Evolutionary conservation across 2,888 invertebrate species (phyloP), one percentile per base, ranked within the genome.

Genomic region (Rhagonycha fulva): DNA sequence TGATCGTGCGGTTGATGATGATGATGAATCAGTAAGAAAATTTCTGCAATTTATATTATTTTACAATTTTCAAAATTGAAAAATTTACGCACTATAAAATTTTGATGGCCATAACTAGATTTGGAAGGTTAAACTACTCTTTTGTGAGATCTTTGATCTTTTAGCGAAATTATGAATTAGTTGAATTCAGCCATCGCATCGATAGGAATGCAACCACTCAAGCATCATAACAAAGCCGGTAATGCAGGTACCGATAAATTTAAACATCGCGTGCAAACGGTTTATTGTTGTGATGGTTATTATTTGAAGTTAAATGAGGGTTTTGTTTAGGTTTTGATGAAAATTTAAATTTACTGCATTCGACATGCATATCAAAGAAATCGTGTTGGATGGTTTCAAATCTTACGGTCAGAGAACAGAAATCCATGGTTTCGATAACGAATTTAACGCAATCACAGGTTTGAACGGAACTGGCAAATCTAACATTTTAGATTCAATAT

Each of bases 401-500:
- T 99, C 99, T 0, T 99, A 99, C 84, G 98, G 98, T 0, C 94
- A 95, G 82, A 90, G 96, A 81, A 97, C 97, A 0, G 97, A 97
- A 89, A 93, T 99, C 70, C 93, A 92, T 79, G 96, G 95, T 2
- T 99, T 99, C 86, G 99, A 99, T 89, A 92, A 92, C 0, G 93
- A 96, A 87, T 99, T 99, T 87, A 99, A 99, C 84, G 99, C 99
- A 4, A 99, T 99, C 72, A 99, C 99, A 12, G 99, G 99, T 0
- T 89, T 99, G 68, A 99, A 99, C 88, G 99, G 99, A 9, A 97
- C 96, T 80, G 99, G 99, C 47, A 99, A 99, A 89, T 98, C 98
- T 0, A 99, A 99, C 85, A 96, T 99, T 85, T 90, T 99, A 76
- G 99, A 99, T 89, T 93, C 97, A 0, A 98, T 99, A 87, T 99